These are phyloP conservation scores for Cephalotes varians DNA, from an alignment of 2,888 invertebrate genomes.

Conservation along the genomic window DNA sequence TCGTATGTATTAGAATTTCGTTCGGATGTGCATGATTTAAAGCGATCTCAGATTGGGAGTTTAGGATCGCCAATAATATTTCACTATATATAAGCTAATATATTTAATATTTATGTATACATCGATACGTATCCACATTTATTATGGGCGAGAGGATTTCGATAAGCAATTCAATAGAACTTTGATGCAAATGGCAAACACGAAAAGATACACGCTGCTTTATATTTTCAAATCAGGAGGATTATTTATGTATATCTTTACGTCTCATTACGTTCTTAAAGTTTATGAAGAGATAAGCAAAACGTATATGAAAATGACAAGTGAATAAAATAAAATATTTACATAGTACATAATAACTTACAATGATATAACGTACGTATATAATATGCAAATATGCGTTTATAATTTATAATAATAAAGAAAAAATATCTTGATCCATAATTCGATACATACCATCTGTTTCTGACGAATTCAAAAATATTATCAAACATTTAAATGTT, in stretches of 20 bases:
- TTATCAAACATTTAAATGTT: no score
- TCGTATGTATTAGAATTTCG: background rate
- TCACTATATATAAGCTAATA: background rate
- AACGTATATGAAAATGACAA: background rate
- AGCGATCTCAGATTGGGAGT: background rate
- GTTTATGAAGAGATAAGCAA: constrained; percentile 9
- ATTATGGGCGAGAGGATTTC: background rate
- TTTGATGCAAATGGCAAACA: background rate
- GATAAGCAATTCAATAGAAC: background rate
- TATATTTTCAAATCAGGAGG: constrained; percentile 4
- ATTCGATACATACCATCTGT: no score
- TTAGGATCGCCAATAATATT: background rate
- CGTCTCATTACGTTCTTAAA: background rate
- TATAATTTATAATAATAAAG: no score
- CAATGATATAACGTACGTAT: background rate
- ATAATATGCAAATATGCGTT: background rate
- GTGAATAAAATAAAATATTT: background rate
- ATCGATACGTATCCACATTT: background rate
- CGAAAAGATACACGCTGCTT: background rate
- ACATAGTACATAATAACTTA: background rate
- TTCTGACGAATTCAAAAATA: no score
- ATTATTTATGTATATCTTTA: background rate
- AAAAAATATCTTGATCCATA: no score
- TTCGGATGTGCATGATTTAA: background rate
- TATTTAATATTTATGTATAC: background rate